Evolutionary conservation across 1,140 invertebrate species (phyloP), one percentile per base, ranked within the genome.

Genomic region (Nephila pilipes): DNA sequence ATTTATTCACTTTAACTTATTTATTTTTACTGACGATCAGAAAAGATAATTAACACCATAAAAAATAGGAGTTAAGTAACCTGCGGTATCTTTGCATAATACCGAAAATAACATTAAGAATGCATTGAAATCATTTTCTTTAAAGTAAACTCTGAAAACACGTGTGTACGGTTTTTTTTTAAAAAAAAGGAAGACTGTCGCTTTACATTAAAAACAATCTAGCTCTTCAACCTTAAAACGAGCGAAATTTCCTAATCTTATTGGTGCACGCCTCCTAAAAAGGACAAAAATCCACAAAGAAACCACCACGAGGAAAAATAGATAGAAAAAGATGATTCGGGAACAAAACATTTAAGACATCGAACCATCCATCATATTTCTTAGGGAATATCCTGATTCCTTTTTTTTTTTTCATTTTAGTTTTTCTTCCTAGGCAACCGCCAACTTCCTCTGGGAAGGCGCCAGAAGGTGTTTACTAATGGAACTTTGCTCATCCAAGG

Each of bases 401-500:
- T 22, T 60, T 63, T 22, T 87, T 89, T 38, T 63, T 92, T 92
- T 10, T 46, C 46, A 46, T 46, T 46, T 46, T 46, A 46, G 46
- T 46, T 46, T 46, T 46, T 46, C 46, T 46, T 25, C 5, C 29
- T 79, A 94, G 97, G 96, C 96, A 96, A 96, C 63, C 96, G 97
- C 80, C 97, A 97, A 12, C 96, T 99, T 85, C 98, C 98, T 87
- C 98, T 98, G 95, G 99, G 99, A 95, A 97, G 98, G 94, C 98
- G 99, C 94, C 98, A 99, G 95, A 98, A 98, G 95, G 98, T 99
- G 54, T 98, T 98, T 96, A 97, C 97, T 58, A 99, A 99, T 95
- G 98, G 98, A 90, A 99, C 98, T 0, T 96, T 99, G 0, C 98
- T 98, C 90, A 98, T 99, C 94, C 97, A 98, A 95, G 98, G 98